A percentile compares a stretch with the other conserved stretches of the same genome.
phyloP scores from a whole-genome alignment of 2,888 invertebrate species.

The Leucoma salicis region DNA sequence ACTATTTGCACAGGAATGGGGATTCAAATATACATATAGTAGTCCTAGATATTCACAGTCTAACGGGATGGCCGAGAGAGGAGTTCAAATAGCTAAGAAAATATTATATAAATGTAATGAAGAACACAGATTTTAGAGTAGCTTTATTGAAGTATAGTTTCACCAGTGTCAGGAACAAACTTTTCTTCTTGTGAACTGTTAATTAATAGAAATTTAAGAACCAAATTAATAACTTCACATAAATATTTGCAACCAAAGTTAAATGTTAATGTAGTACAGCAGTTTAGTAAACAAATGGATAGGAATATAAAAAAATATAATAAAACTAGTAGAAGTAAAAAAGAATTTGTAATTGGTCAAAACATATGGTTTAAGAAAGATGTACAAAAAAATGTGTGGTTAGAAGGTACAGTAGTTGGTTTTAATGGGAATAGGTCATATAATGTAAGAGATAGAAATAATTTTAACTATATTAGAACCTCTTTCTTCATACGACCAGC shows the following conservation, averaged over 20 bases:
- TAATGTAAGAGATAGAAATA: no score
- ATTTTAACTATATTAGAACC: no score
- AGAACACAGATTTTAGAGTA: conserved; percentile 1
- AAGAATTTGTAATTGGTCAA: background rate
- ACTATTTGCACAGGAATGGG: background rate
- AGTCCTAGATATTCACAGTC: no score
- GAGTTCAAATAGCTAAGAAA: conserved; percentile 10
- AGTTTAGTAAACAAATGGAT: background rate
- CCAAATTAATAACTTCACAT: background rate
- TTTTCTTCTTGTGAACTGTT: background rate
- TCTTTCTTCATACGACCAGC: no score
- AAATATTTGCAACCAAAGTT: background rate
- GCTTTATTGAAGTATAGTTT: conserved; percentile 3
- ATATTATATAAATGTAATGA: conserved; percentile 6
- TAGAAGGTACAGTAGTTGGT: no score
- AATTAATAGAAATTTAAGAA: conserved; percentile 2
- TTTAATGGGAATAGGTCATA: no score
- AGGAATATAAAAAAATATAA: background rate
- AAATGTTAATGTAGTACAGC: background rate
- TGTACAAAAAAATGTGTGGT: no score
- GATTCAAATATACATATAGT: no score
- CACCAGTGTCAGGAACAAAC: background rate
- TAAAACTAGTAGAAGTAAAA: background rate
- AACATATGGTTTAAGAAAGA: no score
- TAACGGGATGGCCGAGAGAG: conserved; percentile 9